phyloP scores from a whole-genome alignment of 2,113 vertebrate genomes.

The Cyprinodon tularosa region DNA sequence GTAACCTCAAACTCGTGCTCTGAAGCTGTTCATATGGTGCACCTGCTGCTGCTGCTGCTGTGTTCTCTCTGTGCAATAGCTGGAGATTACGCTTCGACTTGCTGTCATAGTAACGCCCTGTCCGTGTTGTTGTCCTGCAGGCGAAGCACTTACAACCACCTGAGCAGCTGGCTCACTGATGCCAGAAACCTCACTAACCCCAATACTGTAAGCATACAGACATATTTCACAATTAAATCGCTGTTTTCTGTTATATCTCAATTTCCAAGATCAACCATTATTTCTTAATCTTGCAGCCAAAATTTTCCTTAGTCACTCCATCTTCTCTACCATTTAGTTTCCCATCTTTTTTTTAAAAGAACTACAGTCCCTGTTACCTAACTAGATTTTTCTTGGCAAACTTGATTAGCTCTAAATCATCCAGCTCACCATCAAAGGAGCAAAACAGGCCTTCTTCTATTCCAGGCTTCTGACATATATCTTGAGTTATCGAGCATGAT shows the following conservation, averaged over 20 bases:
- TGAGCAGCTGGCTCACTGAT: slow-evolving; percentile 99
- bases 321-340: not conserved
- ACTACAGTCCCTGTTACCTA: slow-evolving; percentile 26
- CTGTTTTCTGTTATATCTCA: not conserved
- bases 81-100: slow-evolving; percentile 12
- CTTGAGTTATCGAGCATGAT: not conserved
- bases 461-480: not conserved
- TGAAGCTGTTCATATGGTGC: not conserved
- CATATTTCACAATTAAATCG: too few species aligned
- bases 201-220: slow-evolving; percentile 90
- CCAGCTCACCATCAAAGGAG: slow-evolving; percentile 11
- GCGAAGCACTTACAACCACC: slow-evolving; percentile 99
- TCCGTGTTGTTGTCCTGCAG: slow-evolving; percentile 71
- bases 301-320: not conserved
- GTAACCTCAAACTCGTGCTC: not conserved
- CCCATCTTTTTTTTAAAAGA: not conserved
- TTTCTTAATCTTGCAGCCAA: not conserved
- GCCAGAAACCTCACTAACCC: slow-evolving; percentile 99
- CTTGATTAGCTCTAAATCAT: slow-evolving; percentile 47
- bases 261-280: not conserved
- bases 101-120: slow-evolving; percentile 44
- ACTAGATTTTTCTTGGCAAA: slow-evolving; percentile 53
- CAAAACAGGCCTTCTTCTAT: not conserved
- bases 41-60: slow-evolving; percentile 15
- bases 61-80: slow-evolving; percentile 7